Evolutionary conservation across 2,113 vertebrate species (phyloP), one percentile per base, ranked within the genome.

Genomic region (Otolemur garnettii): DNA sequence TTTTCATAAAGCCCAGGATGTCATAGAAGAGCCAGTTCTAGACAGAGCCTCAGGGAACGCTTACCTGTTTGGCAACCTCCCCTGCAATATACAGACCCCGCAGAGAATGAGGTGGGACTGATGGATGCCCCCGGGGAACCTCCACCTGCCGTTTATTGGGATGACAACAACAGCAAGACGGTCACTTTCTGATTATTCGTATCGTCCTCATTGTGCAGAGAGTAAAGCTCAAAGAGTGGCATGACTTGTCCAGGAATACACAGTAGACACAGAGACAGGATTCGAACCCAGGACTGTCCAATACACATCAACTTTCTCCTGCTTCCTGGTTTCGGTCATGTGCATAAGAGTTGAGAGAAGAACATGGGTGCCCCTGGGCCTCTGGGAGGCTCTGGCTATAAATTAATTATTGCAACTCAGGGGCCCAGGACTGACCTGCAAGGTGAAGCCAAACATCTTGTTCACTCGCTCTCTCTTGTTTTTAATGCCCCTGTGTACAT

Each of bases 51-150:
- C 64, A 30, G 0, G 0, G 1, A 53, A 33, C 7, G 4, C 22
- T 79, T 9, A 1, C n/a, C 14, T 14, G 0, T 22, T 28, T 77
- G 22, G 12, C 26, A 45, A 19, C 35, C 62, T 82, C 57, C 1
- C 38, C 33, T 0, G 5, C 72, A 38, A 22, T 3, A 0, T 3
- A 1, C 0, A 24, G 26, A 57, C 28, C 5, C 5, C 17, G 0
- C 5, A 4, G 22, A 12, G 1, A 21, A 14, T 60, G 5, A 0
- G 21, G 14, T 28, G 33, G 35, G 85, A 15, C 35, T 66, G 5
- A n/a, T 38, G 15, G 10, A 26, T 1, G 15, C 35, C 33, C 28
- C 59, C 28, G 4, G 62, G 68, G 62, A 68, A 38, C 5, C 13
- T 59, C 71, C 4, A 12, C n/a, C 71, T 78, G 84, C 42, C 10